Evolutionary conservation across 2,888 invertebrate species (phyloP).

Genomic region (Chloromyia formosa): DNA sequence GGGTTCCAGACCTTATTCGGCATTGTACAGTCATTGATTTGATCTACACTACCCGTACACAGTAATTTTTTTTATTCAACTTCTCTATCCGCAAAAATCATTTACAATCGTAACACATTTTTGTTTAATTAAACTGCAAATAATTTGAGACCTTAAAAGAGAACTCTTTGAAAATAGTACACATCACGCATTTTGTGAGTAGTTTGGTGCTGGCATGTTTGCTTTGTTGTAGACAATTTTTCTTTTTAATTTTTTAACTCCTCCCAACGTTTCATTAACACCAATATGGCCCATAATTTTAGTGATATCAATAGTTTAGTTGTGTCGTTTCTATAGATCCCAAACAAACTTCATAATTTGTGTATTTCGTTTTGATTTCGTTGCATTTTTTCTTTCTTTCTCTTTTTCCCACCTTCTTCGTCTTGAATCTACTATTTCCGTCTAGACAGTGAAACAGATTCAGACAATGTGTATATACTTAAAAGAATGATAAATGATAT

Average conservation of each 20-base stretch:
- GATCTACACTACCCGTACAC: too few species aligned
- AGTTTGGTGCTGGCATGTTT: slow-evolving; percentile 54
- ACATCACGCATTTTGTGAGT: slow-evolving; percentile 46
- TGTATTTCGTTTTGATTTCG: background rate
- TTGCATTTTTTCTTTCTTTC: background rate
- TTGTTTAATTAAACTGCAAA: too few species aligned
- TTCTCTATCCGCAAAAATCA: too few species aligned
- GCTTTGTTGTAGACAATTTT: slow-evolving; percentile 40
- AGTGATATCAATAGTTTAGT: too few species aligned
- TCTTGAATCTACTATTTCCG: slow-evolving; percentile 38
- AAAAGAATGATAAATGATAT: slow-evolving; percentile 34
- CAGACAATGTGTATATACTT: slow-evolving; percentile 37
- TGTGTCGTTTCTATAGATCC: too few species aligned
- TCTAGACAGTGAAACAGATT: slow-evolving; percentile 37
- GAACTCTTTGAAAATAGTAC: slow-evolving; percentile 13
- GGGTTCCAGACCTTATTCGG: too few species aligned
- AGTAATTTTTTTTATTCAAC: too few species aligned
- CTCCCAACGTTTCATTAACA: too few species aligned
- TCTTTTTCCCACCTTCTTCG: slow-evolving; percentile 30
- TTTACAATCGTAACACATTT: too few species aligned
- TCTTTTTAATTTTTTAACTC: slow-evolving; percentile 16
- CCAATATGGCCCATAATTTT: too few species aligned
- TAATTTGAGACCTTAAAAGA: background rate
- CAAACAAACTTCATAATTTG: too few species aligned
- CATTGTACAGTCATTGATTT: too few species aligned